Percentiles rank a stretch among this genome's conserved stretches.
Conservation (phyloP, 2,888 invertebrate species). For the Crioceris asparagi region DNA sequence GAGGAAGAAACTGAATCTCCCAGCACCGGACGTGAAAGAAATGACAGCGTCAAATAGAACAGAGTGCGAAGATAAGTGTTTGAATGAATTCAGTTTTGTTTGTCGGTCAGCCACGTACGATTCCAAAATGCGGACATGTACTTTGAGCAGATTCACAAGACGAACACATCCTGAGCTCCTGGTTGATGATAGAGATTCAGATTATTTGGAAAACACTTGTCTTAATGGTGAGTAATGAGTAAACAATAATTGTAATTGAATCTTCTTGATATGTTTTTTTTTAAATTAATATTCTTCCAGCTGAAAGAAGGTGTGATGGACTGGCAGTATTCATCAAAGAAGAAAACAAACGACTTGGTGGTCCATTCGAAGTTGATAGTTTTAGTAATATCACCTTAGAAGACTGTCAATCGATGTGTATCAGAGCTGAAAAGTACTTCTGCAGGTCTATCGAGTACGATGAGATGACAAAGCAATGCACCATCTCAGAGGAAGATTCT, state of each 20-base stretch:
- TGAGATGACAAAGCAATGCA: constrained; percentile 74
- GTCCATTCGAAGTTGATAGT: constrained; percentile 80
- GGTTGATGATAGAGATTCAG: constrained; percentile 77
- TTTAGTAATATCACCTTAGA: constrained; percentile 77
- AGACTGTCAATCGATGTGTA: constrained; percentile 80
- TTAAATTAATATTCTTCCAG: constrained; percentile 36
- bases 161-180: constrained; percentile 76
- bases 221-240: constrained; percentile 55
- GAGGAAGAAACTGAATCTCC: constrained; percentile 70
- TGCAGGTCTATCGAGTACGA: constrained; percentile 86
- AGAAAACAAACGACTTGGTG: constrained; percentile 76
- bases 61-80: constrained; percentile 82
- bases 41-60: constrained; percentile 75
- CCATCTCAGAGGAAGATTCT: constrained; percentile 85
- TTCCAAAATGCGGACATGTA: constrained; percentile 64
- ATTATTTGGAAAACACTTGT: constrained; percentile 86
- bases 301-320: constrained; percentile 78
- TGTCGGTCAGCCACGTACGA: constrained; percentile 83
- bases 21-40: constrained; percentile 73
- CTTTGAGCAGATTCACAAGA: constrained; percentile 70
- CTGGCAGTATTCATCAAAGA: constrained; percentile 81
- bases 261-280: constrained; percentile 1
- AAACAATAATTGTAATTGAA: not conserved
- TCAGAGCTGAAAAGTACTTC: constrained; percentile 78
- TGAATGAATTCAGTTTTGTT: constrained; percentile 80